Conservation (phyloP, 1,140 invertebrate species). For the Drosophila leontia region DNA sequence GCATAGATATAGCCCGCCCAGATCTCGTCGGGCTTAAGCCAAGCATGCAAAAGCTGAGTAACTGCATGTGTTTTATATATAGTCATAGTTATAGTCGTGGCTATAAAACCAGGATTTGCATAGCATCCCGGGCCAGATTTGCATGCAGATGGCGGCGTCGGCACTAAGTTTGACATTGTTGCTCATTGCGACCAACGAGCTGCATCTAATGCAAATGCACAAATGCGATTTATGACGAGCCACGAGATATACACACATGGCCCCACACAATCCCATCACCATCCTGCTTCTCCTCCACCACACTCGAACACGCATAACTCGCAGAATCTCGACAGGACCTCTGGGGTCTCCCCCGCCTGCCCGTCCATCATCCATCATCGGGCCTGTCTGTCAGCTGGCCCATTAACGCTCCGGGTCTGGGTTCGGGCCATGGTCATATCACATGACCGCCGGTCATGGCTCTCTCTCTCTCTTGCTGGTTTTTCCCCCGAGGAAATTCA, state of each 20-base stretch:
- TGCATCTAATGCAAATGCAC: slow-evolving; percentile 79
- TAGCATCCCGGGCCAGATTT: slow-evolving; percentile 64
- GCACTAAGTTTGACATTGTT: slow-evolving; percentile 72
- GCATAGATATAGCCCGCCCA: slow-evolving; percentile 19
- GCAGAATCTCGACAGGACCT: slow-evolving; percentile 6
- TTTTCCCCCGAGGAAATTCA: slow-evolving; percentile 46
- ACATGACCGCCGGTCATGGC: slow-evolving; percentile 39
- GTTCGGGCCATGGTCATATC: slow-evolving; percentile 43
- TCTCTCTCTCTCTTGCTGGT: neutral
- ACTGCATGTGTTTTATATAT: slow-evolving; percentile 22
- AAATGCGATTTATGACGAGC: slow-evolving; percentile 79
- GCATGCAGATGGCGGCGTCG: slow-evolving; percentile 48
- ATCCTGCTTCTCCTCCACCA: too few species aligned
- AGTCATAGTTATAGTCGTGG: slow-evolving; percentile 30
- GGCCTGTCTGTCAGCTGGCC: slow-evolving; percentile 69
- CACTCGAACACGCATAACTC: slow-evolving; percentile 37
- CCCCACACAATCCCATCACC: too few species aligned
- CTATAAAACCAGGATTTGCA: slow-evolving; percentile 74
- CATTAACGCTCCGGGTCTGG: slow-evolving; percentile 62
- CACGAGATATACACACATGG: slow-evolving; percentile 27
- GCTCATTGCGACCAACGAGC: slow-evolving; percentile 72
- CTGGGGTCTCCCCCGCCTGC: neutral
- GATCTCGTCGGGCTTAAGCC: slow-evolving; percentile 30
- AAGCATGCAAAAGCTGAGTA: slow-evolving; percentile 18
- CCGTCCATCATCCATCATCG: slow-evolving; percentile 47